A percentile compares a stretch with the other conserved stretches of the same genome.
Evolutionary conservation across 2,113 vertebrate genomes (phyloP).

Genomic region (Meriones unguiculatus): DNA sequence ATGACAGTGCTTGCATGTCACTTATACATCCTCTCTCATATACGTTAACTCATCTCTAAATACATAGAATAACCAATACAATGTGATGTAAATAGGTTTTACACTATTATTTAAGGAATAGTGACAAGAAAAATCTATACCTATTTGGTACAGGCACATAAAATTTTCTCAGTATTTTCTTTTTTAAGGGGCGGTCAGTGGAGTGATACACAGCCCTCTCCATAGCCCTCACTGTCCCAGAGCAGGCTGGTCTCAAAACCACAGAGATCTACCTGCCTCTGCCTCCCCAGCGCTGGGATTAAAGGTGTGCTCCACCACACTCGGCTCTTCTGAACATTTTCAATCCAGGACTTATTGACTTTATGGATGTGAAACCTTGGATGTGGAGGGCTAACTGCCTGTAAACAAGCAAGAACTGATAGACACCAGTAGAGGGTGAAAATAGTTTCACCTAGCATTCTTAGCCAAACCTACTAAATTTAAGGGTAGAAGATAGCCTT

Average conservation of each 20-base stretch:
- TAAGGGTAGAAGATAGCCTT: neutral
- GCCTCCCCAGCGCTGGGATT: neutral
- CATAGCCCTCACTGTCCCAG: neutral
- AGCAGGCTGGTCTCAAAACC: neutral
- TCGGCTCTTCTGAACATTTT: neutral
- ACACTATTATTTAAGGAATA: neutral
- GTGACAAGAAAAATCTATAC: neutral
- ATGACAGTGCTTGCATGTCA: neutral
- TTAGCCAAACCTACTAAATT: neutral
- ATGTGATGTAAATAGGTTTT: neutral
- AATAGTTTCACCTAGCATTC: constrained; percentile 34
- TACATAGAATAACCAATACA: neutral
- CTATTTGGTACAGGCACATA: neutral
- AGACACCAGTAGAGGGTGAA: neutral
- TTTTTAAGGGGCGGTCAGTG: neutral
- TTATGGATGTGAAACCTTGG: neutral
- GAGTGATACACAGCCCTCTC: neutral
- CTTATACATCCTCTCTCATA: neutral
- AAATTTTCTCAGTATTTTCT: neutral
- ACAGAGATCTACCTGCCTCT: neutral
- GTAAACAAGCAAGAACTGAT: neutral
- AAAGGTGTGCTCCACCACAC: neutral
- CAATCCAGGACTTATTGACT: neutral
- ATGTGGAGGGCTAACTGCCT: neutral
- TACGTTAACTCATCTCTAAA: neutral